Base-by-base conservation (phyloP, 2,797 vertebrate species). In the Enoplosus armatus region DNA sequence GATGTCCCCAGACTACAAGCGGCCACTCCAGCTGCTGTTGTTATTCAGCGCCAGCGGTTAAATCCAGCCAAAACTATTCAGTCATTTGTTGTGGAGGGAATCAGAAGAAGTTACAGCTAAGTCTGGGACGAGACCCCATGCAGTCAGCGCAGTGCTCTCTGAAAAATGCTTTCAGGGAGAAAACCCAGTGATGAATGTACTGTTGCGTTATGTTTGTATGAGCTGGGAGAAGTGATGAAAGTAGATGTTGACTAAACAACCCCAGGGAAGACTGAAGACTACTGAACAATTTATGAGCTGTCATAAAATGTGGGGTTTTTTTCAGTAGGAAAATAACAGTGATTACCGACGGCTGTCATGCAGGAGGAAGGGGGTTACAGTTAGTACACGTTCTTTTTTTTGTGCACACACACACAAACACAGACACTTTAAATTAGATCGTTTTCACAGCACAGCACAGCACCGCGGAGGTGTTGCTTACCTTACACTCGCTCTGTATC, bases 271-370 rank as follows among this genome's bases (percentile, higher is more conserved):
- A 83, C 37, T 58, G 66, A 86, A 72, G 79, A 81, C 82, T 68
- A 29, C 75, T 82, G 55, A 84, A 84, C 83, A 82, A 90, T 90
- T 88, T 81, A 88, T 89, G 87, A 86, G 87, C 87, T 83, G 77
- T 76, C 85, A 72, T 72, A 56, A 87, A 85, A 69, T 70, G 71
- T 71, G 74, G 67, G 64, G 55, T 5, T 68, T 66, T 77, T 84
- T 87, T 88, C 79, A 73, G 79, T 18, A 26, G 65, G 56, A 80
- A 84, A 88, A 87, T 85, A 79, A 88, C 55, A 54, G 70, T 69
- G 79, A 91, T 84, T 87, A 82, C 66, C 6, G 24, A 79, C 14
- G 48, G 66, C 69, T 90, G 87, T 86, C 80, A 82, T 70, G 59
- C 69, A 63, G 50, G 53, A 39, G 18, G 26, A 56, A 59, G 20